Evolutionary conservation across 2,113 vertebrate genomes (phyloP), one percentile per base, ranked within the genome.

Genomic region (Pithys albifrons): DNA sequence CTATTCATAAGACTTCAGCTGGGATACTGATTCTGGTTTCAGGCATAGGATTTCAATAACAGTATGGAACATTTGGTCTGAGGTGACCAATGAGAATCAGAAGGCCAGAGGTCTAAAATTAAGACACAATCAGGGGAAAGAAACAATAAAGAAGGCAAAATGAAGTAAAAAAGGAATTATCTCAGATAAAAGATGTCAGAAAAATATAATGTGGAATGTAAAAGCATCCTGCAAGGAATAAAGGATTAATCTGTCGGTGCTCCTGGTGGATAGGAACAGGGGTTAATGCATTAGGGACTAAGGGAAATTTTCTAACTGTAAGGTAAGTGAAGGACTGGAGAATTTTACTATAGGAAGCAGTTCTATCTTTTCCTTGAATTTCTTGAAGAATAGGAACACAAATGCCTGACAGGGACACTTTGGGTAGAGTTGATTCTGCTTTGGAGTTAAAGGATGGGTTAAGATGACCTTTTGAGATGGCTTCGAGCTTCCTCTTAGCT

Each of bases 401-500:
- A 93, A 81, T 84, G 57, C 52, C 35, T 67, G 39, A 64, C 65
- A 93, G 57, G 35, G n/a, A 45, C 78, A 73, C 23, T 89, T 91
- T 89, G 51, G 51, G 28, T 78, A 19, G 11, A 93, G 33, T 24
- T 81, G 27, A 31, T 89, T 89, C 61, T 95, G 48, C 61, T 93
- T 93, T 89, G 23, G 23, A 89, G 39, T 81, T 77, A 80, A 91
- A 84, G 48, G 25, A 84, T 55, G 11, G n/a, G 27, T 79, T 86
- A 84, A 69, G 48, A 61, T 64, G 39, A 89, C 74, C 89, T 92
- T 80, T 75, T 64, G 94, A 95, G 89, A 91, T 80, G 80, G 61
- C 39, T 93, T 81, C 69, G 69, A 95, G 84, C 70, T 92, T 43
- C 76, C 61, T 92, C 27, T 81, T 71, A 85, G 76, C 57, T 92